phyloP scores from a whole-genome alignment of 2,888 invertebrate species.

The Marronus borbonicus region DNA sequence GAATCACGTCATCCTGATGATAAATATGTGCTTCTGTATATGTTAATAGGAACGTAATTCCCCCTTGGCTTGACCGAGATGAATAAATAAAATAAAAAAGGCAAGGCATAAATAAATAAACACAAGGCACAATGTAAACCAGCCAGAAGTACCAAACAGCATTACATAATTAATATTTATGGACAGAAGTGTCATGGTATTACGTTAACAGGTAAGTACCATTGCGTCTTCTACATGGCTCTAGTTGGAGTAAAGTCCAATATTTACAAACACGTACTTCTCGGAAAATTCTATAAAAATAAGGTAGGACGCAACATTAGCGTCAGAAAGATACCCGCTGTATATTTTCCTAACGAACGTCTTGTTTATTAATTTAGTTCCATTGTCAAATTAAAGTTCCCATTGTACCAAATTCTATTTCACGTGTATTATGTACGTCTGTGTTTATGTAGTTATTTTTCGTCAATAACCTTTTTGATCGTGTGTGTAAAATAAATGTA shows the following conservation, averaged over 20 bases:
- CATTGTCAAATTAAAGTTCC: neutral
- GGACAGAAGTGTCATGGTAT: conserved; percentile 17
- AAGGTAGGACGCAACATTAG: neutral
- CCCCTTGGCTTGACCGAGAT: neutral
- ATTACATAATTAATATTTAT: conserved; percentile 25
- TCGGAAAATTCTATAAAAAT: neutral
- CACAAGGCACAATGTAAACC: neutral
- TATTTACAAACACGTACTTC: conserved; percentile 8
- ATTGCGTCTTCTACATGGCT: neutral
- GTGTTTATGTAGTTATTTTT: neutral
- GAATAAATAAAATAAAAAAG: conserved; percentile 5
- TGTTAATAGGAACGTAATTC: conserved; percentile 6
- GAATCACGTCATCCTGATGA: neutral
- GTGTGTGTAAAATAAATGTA: conserved; percentile 10
- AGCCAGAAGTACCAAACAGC: neutral
- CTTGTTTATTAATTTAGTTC: neutral
- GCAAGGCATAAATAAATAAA: conserved; percentile 20
- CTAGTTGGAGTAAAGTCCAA: conserved; percentile 10
- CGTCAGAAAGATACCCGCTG: neutral
- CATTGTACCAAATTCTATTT: neutral
- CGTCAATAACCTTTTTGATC: neutral
- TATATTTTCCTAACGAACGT: neutral
- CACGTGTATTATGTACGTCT: neutral
- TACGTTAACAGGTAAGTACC: conserved; percentile 1
- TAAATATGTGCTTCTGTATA: neutral